phyloP scores from a whole-genome alignment of 2,113 vertebrate genomes.

The Aspidoscelis tigris region DNA sequence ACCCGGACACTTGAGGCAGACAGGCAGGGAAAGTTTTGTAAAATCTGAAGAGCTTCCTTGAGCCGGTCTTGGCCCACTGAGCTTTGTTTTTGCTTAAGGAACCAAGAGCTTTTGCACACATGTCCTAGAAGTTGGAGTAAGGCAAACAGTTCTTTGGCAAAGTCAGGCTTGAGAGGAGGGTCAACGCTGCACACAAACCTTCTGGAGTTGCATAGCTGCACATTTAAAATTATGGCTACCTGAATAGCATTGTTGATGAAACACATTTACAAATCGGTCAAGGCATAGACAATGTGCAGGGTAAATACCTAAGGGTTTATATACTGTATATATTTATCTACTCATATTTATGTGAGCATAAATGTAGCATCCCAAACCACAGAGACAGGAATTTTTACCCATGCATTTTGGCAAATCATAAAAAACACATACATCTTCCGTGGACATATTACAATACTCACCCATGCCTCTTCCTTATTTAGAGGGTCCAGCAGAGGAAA shows the following conservation, averaged over 20 bases:
- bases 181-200: background rate
- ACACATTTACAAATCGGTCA: background rate
- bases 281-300: background rate
- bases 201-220: constrained; percentile 19
- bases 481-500: background rate
- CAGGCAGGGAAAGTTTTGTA: background rate
- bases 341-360: background rate
- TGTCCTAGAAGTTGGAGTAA: background rate
- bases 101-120: background rate
- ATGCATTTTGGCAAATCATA: constrained; percentile 10
- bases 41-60: background rate
- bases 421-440: background rate
- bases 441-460: background rate
- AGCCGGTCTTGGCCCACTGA: no score
- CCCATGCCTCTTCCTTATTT: background rate
- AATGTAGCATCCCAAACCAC: background rate
- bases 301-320: constrained; percentile 5
- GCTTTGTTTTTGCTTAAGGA: background rate
- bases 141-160: constrained; percentile 35
- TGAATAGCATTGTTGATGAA: background rate
- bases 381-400: background rate
- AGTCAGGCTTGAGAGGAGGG: background rate
- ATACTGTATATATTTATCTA: no score
- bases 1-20: background rate
- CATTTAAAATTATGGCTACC: background rate